phyloP scores from a whole-genome alignment of 2,797 vertebrate species.

The Vireo griseus region DNA sequence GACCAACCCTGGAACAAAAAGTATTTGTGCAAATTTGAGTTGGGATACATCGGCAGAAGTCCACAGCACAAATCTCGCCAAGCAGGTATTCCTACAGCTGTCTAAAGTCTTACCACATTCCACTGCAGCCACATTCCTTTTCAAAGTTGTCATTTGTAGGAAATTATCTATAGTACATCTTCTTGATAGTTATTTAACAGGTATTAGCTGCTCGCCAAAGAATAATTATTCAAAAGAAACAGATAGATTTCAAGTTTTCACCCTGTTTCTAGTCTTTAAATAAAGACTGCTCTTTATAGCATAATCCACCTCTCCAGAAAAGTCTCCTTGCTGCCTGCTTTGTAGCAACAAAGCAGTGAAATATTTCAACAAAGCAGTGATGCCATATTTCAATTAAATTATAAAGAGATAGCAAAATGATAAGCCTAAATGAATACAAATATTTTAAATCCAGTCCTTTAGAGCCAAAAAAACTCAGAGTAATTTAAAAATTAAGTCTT shows the following conservation, averaged over 20 bases:
- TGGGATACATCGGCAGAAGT: neutral
- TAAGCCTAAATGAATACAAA: neutral
- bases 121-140: neutral
- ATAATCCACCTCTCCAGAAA: neutral
- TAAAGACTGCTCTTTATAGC: neutral
- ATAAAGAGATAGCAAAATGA: neutral
- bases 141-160: neutral
- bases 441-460: neutral
- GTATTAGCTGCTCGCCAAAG: neutral
- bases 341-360: neutral
- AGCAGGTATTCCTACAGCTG: neutral
- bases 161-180: neutral
- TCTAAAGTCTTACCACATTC: neutral
- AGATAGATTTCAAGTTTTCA: neutral
- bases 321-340: neutral
- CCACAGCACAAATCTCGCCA: neutral
- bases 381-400: neutral
- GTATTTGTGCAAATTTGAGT: neutral
- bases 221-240: neutral
- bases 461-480: neutral
- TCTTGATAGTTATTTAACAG: neutral
- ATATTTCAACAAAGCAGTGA: too few relatives aligned
- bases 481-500: neutral
- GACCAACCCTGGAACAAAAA: neutral
- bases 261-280: neutral